These are phyloP conservation scores for Sialia sialis DNA, from an alignment of 2,113 vertebrate species.

Conservation along the genomic window DNA sequence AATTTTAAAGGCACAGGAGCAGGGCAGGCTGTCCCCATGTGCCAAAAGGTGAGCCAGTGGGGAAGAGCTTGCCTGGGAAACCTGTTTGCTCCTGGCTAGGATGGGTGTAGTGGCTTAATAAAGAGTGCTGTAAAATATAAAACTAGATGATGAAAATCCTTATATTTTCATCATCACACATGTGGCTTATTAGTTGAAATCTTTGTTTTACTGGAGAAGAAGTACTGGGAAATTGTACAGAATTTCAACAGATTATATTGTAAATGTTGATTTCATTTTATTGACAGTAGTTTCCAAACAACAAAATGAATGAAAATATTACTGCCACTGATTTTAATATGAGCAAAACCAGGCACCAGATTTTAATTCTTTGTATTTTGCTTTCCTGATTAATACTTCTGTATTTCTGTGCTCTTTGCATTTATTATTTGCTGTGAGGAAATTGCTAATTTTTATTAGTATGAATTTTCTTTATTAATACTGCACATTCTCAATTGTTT, in stretches of 20 bases:
- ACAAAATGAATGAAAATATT: neutral
- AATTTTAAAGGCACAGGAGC: neutral
- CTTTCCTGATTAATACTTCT: slow-evolving; percentile 27
- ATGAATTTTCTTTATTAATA: slow-evolving; percentile 20
- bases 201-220: neutral
- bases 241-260: neutral
- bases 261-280: neutral
- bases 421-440: neutral
- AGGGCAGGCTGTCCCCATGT: neutral
- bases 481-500: neutral
- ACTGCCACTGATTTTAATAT: neutral
- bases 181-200: neutral
- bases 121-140: neutral
- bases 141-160: neutral
- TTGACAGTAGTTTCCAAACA: neutral
- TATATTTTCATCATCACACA: neutral
- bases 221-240: neutral
- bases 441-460: slow-evolving; percentile 21
- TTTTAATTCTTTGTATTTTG: slow-evolving; percentile 9
- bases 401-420: neutral
- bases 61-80: neutral
- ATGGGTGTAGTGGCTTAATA: neutral
- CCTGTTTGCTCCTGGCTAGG: neutral
- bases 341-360: slow-evolving; percentile 3
- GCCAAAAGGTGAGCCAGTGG: neutral